Base-by-base conservation (phyloP, 1,140 invertebrate species). In the Gryllus bimaculatus region DNA sequence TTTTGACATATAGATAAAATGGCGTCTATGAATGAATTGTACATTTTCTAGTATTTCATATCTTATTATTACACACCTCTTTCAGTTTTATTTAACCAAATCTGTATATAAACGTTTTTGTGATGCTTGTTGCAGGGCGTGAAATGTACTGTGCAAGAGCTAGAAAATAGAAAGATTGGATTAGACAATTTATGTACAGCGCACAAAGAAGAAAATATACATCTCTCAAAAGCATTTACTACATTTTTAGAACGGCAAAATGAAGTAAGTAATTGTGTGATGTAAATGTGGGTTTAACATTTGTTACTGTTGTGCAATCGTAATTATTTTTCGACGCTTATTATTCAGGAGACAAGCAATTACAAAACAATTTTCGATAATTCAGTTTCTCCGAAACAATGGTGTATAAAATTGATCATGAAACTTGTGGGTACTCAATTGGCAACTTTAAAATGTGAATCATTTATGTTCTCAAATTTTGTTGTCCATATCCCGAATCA, bases 201-300 rank as follows among this genome's bases (percentile, higher is more conserved):
- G 47, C 90, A 93, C 82, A 89, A 88, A 79, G 92, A 93, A 84
- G 92, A 94, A 85, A 93, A 92, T 82, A 85, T 92, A 76, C 88
- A 91, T 82, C 88, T 92, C 15, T 90, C 91, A 48, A 87, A 90
- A 81, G 91, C 89, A 26, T 86, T 94, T 12, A 90, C 90, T 48
- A 87, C 89, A 73, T 95, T 95, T 85, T 86, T 92, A 1, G 88
- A 92, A 48, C 91, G 91, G 82, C 92, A 93, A 83, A 91, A 93
- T 80, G 89, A 90, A 79, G 89, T 90, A 86, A 86, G 86, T 85
- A 48, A 12, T 8, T 13, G 7, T 79, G 74, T 75, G n/a, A 73
- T 73, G 6, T 39, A 39, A 39, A 39, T 39, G 5, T 2, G 26
- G 5, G 5, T 39, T 39, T 39, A 2, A 39, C 5, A 39, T 39